Conservation (phyloP, 2,797 vertebrate genomes). For the Sebastes paucispinis region DNA sequence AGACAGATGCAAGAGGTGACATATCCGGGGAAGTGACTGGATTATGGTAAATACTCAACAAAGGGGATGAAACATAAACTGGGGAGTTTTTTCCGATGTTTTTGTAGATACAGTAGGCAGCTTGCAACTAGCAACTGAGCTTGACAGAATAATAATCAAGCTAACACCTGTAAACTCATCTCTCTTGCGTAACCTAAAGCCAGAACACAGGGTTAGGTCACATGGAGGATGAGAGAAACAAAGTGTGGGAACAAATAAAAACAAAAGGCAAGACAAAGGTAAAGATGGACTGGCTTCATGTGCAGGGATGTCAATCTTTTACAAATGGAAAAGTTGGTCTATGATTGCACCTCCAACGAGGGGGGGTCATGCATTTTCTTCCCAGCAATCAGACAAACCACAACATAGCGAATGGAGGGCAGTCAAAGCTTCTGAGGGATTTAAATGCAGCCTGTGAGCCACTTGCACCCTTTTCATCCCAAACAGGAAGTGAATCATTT, state of each 20-base stretch:
- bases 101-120: slow-evolving; percentile 17
- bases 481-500: background rate
- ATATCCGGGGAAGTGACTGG: slow-evolving; percentile 28
- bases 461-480: background rate
- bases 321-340: slow-evolving; percentile 8
- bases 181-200: slow-evolving; percentile 63
- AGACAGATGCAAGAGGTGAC: slow-evolving; percentile 9
- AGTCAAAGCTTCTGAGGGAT: slow-evolving; percentile 15
- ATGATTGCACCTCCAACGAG: slow-evolving; percentile 1
- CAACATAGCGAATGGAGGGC: slow-evolving; percentile 6
- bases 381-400: slow-evolving; percentile 17
- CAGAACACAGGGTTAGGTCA: slow-evolving; percentile 68
- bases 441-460: slow-evolving; percentile 23
- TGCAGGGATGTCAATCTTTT: slow-evolving; percentile 14
- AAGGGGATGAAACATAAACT: slow-evolving; percentile 5
- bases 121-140: slow-evolving; percentile 25
- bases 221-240: slow-evolving; percentile 58
- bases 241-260: slow-evolving; percentile 34
- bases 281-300: slow-evolving; percentile 34
- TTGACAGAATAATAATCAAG: slow-evolving; percentile 31
- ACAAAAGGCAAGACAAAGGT: slow-evolving; percentile 36
- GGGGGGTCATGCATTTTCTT: slow-evolving; percentile 30
- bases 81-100: background rate
- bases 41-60: slow-evolving; percentile 18
- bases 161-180: slow-evolving; percentile 52